These are phyloP conservation scores for Calidris pygmaea DNA, from an alignment of 2,113 vertebrate genomes.

Conservation along the genomic window DNA sequence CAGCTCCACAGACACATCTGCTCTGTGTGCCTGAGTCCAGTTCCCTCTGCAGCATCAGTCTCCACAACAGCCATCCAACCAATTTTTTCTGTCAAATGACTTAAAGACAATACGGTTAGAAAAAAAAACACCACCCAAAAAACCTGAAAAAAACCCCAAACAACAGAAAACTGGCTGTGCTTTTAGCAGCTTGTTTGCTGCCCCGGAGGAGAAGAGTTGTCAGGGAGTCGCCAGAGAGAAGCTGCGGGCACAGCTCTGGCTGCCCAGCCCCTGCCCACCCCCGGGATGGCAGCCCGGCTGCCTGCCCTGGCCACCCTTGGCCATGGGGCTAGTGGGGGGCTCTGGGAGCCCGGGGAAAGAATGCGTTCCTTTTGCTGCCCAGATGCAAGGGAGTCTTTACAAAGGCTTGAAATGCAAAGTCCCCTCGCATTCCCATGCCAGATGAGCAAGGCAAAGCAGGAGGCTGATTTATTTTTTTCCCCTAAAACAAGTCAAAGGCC, in stretches of 20 bases:
- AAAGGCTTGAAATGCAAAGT: neutral
- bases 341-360: too few relatives aligned
- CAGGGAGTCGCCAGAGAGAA: accelerated
- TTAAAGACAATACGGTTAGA: neutral
- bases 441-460: neutral
- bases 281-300: neutral
- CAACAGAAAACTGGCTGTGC: neutral
- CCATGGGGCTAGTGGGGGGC: accelerated
- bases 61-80: neutral
- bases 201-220: accelerated
- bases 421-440: neutral
- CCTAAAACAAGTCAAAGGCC: neutral
- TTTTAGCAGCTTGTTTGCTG: neutral
- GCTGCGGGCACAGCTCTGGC: neutral
- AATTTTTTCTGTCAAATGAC: neutral
- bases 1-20: neutral
- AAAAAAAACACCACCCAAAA: too few relatives aligned
- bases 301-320: accelerated
- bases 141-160: neutral
- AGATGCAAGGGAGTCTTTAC: too few relatives aligned
- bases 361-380: neutral
- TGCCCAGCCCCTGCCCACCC: neutral
- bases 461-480: too few relatives aligned
- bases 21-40: neutral
- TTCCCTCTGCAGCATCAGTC: neutral